Evolutionary conservation across 1,140 invertebrate species (phyloP), one percentile per base, ranked within the genome.

Genomic region (Oryzaephilus surinamensis): DNA sequence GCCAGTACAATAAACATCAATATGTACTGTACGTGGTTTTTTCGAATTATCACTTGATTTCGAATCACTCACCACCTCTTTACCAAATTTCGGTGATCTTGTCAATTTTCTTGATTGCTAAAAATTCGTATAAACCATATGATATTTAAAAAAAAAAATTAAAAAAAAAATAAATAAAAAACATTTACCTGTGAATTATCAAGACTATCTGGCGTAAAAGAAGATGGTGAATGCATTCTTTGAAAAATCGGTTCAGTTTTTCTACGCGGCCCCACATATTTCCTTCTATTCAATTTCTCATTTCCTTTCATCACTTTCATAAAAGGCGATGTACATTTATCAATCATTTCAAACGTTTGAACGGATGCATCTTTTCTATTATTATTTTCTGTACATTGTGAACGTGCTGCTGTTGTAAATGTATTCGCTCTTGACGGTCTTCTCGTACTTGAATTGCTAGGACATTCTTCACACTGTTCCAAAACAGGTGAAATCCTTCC

Each of bases 1-100:
- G 2, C 75, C 78, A 0, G 78, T 82, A 51, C 81, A 83, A 46
- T 83, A 83, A 3, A 83, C 81, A 59, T 84, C 80, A 23, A 83
- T 83, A 49, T 83, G 80, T 10, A 83, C 79, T 1, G 79, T 83
- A 32, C 79, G 63, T 2, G 77, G 74, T 48, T 78, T 76, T 41
- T 71, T 73, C 38, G 69, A 67, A 0, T 62, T 48, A 39, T 62
- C 52, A 18, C 51, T 57, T 10, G 43, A 24, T 37, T 52, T 52
- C 6, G 48, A 51, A 30, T 55, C 48, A 8, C 33, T 36, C 14
- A 38, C 32, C 20, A 28, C 15, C 3, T 21, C 10, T 32, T 43
- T 33, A 29, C 23, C 19, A 17, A 36, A 20, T 14, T 49, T 45
- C 8, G 43, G 38, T 6, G 45, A 38, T 11, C 34, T 26, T 3